These are phyloP conservation scores for Peromyscus nudipes DNA, from an alignment of 2,797 vertebrate genomes.

Conservation along the genomic window DNA sequence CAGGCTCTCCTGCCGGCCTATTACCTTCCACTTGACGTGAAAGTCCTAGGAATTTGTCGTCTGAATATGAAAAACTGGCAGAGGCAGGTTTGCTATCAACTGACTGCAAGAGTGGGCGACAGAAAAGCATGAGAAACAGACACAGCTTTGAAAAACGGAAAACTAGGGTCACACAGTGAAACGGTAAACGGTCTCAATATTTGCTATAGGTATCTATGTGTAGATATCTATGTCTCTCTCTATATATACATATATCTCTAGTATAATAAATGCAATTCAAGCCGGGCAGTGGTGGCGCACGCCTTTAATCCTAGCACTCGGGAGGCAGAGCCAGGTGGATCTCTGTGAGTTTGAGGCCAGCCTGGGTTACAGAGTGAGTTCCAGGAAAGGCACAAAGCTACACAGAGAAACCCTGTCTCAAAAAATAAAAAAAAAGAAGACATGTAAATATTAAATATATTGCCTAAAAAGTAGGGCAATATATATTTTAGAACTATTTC, in stretches of 20 bases:
- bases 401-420: no score
- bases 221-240: background rate
- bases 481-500: constrained; percentile 37
- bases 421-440: background rate
- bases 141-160: constrained; percentile 39
- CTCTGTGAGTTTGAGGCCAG: no score
- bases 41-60: constrained; percentile 38
- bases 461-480: constrained; percentile 53
- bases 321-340: no score
- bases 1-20: background rate
- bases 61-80: constrained; percentile 1
- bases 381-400: no score
- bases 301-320: no score
- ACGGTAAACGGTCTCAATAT: background rate
- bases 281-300: no score
- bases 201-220: background rate
- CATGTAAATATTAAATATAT: constrained; percentile 46
- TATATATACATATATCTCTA: background rate
- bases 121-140: constrained; percentile 8
- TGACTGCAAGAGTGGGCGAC: background rate
- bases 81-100: background rate
- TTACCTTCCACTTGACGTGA: constrained; percentile 32
- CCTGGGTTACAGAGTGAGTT: no score
- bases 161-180: constrained; percentile 21
- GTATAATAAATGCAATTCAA: constrained; percentile 16